These are phyloP conservation scores for Hermatobates lingyangjiaoensis DNA, from an alignment of 1,140 invertebrate genomes.

Conservation along the genomic window DNA sequence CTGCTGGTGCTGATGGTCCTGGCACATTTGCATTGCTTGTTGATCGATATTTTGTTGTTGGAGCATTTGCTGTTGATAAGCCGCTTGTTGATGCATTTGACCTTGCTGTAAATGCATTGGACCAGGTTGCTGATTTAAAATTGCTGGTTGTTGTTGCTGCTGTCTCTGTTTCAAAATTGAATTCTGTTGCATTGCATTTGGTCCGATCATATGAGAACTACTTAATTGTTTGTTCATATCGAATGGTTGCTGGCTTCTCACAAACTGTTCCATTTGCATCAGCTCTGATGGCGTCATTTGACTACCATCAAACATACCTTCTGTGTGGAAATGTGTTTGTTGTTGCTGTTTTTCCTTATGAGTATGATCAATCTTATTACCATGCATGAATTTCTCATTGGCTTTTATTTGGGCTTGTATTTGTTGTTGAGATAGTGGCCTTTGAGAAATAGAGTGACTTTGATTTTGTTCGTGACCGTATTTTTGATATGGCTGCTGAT, in stretches of 20 bases:
- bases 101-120: slow-evolving; percentile 14
- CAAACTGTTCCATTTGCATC: too few species aligned
- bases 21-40: slow-evolving; percentile 13
- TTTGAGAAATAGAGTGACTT: slow-evolving; percentile 6
- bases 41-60: slow-evolving; percentile 16
- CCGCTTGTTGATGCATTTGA: slow-evolving; percentile 19
- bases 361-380: too few species aligned
- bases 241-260: too few species aligned
- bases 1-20: slow-evolving; percentile 14
- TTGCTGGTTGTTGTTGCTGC: slow-evolving; percentile 12
- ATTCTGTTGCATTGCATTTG: too few species aligned
- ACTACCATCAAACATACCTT: too few species aligned
- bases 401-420: slow-evolving; percentile 13
- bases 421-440: slow-evolving; percentile 8
- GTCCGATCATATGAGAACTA: too few species aligned
- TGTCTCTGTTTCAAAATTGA: slow-evolving; percentile 4
- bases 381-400: slow-evolving; percentile 13
- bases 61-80: slow-evolving; percentile 15
- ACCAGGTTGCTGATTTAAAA: slow-evolving; percentile 11
- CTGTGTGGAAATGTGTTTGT: too few species aligned
- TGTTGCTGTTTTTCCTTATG: too few species aligned
- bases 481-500: slow-evolving; percentile 7
- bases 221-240: too few species aligned
- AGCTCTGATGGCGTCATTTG: too few species aligned
- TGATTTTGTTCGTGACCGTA: slow-evolving; percentile 3